phyloP scores from a whole-genome alignment of 2,113 vertebrate species.

The Saimiri boliviensis region DNA sequence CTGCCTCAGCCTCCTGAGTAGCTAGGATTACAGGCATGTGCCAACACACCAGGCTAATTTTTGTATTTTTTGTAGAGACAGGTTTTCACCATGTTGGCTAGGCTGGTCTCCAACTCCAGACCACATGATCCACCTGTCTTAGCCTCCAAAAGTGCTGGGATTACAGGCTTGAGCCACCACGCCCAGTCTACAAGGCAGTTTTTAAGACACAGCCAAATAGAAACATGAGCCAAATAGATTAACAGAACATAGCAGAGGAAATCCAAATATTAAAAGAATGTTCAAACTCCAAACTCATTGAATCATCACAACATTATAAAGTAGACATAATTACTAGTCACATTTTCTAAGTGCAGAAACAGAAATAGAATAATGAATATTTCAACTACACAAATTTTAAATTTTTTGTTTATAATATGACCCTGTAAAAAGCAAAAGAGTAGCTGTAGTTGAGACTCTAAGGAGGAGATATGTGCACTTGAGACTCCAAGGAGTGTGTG shows the following conservation, averaged over 20 bases:
- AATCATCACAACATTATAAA: neutral
- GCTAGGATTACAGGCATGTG: too few relatives aligned
- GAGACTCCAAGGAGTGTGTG: too few relatives aligned
- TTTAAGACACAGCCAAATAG: conserved; percentile 26
- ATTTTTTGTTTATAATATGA: neutral
- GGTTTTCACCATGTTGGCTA: too few relatives aligned
- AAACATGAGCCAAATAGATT: neutral
- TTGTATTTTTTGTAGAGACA: too few relatives aligned
- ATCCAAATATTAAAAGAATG: neutral
- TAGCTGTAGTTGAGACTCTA: neutral
- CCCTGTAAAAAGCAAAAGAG: neutral
- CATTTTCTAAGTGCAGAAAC: neutral
- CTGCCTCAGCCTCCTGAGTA: too few relatives aligned
- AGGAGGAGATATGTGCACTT: neutral
- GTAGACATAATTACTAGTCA: neutral
- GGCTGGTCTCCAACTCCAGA: too few relatives aligned
- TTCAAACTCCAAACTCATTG: neutral
- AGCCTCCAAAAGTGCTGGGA: too few relatives aligned
- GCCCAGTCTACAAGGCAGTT: neutral
- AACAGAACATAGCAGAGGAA: neutral
- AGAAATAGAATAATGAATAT: neutral
- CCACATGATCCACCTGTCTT: too few relatives aligned
- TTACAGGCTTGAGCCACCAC: too few relatives aligned
- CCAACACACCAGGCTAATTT: too few relatives aligned
- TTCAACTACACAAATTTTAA: neutral